These are phyloP conservation scores for Calameuta idolon DNA, from an alignment of 2,888 invertebrate species.

Conservation along the genomic window DNA sequence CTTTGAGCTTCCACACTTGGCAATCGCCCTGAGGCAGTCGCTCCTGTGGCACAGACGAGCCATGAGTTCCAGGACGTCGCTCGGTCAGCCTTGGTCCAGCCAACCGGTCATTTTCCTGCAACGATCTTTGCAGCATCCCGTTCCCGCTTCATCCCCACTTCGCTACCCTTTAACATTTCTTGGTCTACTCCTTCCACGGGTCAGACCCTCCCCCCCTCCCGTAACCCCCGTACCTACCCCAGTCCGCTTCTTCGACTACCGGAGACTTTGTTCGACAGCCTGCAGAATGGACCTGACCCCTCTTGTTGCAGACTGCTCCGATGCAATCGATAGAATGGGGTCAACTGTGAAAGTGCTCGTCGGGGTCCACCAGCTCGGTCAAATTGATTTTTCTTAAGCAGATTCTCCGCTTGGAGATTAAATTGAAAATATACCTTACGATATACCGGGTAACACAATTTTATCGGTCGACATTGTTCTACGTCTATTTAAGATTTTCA, in stretches of 20 bases:
- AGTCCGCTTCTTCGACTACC: constrained; percentile 5
- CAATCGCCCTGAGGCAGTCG: constrained; percentile 35
- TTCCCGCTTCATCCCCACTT: constrained; percentile 30
- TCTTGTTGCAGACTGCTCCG: constrained; percentile 1
- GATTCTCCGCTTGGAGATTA: not conserved
- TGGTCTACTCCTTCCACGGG: constrained; percentile 21
- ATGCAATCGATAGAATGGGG: constrained; percentile 48
- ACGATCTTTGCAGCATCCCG: constrained; percentile 45
- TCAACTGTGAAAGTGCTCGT: constrained; percentile 52
- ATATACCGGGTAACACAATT: too few species aligned
- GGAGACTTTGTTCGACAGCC: constrained; percentile 29
- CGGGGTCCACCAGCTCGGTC: constrained; percentile 26
- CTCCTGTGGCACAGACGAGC: constrained; percentile 13
- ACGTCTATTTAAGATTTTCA: too few species aligned
- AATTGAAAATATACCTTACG: too few species aligned
- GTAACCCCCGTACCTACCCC: constrained; percentile 15
- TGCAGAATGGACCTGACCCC: not conserved
- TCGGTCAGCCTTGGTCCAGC: constrained; percentile 21
- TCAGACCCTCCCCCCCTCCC: constrained; percentile 23
- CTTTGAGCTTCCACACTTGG: constrained; percentile 32
- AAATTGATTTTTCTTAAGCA: constrained; percentile 32
- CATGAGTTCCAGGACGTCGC: constrained; percentile 11
- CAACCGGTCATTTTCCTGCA: constrained; percentile 60
- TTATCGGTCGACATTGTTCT: too few species aligned
- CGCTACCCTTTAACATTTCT: constrained; percentile 28